A percentile compares a stretch with the other conserved stretches of the same genome.
Conservation (phyloP, 92 coral and sea anemone genomes). For the Palythoa caribaeorum region DNA sequence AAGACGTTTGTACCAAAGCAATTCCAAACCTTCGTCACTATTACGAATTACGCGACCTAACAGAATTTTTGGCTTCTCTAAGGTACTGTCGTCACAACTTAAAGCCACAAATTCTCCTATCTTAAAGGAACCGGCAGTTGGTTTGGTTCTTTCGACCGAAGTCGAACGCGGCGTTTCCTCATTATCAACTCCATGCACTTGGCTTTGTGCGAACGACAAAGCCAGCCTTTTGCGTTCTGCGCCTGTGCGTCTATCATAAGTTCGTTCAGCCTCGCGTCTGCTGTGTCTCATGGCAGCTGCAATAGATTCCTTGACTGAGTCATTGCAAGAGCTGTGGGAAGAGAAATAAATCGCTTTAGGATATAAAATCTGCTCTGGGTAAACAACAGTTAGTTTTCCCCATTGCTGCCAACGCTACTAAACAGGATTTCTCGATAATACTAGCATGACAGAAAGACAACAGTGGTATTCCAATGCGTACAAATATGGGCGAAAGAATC, state of each 20-base stretch:
- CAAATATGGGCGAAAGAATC: too few species aligned
- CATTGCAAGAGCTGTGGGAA: conserved; percentile 28
- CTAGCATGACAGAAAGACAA: too few species aligned
- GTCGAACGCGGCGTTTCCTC: neutral
- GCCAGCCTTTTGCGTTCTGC: conserved; percentile 35
- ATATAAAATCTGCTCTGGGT: neutral
- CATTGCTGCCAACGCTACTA: too few species aligned
- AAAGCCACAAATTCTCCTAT: neutral
- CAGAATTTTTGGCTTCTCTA: neutral
- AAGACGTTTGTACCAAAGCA: neutral
- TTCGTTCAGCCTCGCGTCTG: conserved; percentile 44
- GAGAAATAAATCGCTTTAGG: conserved; percentile 5
- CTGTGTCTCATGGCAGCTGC: neutral
- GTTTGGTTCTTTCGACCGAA: too few species aligned
- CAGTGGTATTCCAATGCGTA: neutral
- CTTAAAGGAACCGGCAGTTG: neutral
- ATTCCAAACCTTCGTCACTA: neutral
- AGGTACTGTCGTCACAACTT: conserved; percentile 1
- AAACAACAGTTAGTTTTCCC: neutral
- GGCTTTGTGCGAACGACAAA: conserved; percentile 31
- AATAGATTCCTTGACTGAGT: conserved; percentile 24
- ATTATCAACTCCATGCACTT: neutral
- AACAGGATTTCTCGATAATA: too few species aligned
- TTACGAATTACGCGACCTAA: too few species aligned
- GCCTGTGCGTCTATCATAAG: conserved; percentile 42